Evolutionary conservation across 2,113 vertebrate genomes (phyloP).

Genomic region (Phodopus roborovskii): DNA sequence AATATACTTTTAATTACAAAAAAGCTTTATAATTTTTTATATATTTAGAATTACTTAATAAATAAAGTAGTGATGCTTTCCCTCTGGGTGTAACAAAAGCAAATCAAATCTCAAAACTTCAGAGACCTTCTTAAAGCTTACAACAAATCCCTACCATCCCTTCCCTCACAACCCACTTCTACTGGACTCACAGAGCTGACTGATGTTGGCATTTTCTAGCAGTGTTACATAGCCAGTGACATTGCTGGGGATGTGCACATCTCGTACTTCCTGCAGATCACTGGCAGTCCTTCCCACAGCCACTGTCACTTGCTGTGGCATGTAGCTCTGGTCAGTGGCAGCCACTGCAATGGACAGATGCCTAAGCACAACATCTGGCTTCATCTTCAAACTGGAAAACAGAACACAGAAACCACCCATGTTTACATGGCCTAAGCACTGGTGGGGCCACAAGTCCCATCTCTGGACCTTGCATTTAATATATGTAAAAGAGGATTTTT

Average conservation of each 20-base stretch:
- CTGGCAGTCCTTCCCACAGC: slow-evolving; percentile 93
- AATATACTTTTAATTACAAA: slow-evolving; percentile 45
- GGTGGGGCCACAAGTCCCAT: not conserved
- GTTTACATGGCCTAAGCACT: not conserved
- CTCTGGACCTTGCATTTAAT: not conserved
- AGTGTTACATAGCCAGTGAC: slow-evolving; percentile 97
- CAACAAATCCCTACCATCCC: not conserved
- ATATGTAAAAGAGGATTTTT: not conserved
- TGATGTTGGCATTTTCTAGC: slow-evolving; percentile 97
- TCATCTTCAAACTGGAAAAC: slow-evolving; percentile 94
- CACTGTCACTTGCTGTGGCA: slow-evolving; percentile 98
- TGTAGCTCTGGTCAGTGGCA: slow-evolving; percentile 97
- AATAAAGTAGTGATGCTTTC: slow-evolving; percentile 18
- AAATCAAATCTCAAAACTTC: slow-evolving; percentile 25
- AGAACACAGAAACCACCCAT: slow-evolving; percentile 33
- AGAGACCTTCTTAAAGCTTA: not conserved
- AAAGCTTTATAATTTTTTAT: not conserved
- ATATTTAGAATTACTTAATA: slow-evolving; percentile 32
- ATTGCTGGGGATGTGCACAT: slow-evolving; percentile 97
- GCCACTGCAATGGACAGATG: slow-evolving; percentile 96
- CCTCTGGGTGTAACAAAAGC: not conserved
- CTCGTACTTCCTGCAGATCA: slow-evolving; percentile 95
- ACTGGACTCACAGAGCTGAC: slow-evolving; percentile 94
- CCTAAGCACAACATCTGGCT: slow-evolving; percentile 95
- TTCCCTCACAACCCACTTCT: not conserved